Evolutionary conservation across 2,113 vertebrate genomes (phyloP).

Genomic region (Coregonus clupeaformis): DNA sequence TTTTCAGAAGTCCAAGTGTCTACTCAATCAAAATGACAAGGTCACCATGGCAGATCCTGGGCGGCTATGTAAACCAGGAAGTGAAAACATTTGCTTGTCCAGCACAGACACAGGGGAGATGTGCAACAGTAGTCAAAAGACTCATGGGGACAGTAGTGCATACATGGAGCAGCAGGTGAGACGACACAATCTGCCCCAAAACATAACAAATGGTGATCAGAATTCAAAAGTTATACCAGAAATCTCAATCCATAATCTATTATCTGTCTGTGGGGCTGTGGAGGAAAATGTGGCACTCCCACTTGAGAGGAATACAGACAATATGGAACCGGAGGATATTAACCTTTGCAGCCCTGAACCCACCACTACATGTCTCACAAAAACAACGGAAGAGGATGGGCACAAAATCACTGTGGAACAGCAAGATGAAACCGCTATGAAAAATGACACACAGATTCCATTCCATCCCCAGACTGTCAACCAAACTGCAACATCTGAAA

Average conservation of each 20-base stretch:
- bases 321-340: neutral
- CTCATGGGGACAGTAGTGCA: neutral
- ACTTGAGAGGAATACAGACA: neutral
- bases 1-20: slow-evolving; percentile 32
- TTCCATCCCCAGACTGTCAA: neutral
- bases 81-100: neutral
- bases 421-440: neutral
- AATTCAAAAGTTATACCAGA: neutral
- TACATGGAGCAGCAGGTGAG: no score
- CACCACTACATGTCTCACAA: neutral
- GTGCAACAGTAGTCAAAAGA: neutral
- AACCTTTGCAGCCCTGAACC: slow-evolving; percentile 7
- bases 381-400: slow-evolving; percentile 16
- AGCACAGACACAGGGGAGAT: neutral
- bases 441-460: neutral
- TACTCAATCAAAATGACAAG: slow-evolving; percentile 15
- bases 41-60: slow-evolving; percentile 1
- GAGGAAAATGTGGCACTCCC: neutral
- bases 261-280: neutral
- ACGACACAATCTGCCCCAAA: neutral
- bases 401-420: neutral
- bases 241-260: neutral
- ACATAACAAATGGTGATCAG: neutral
- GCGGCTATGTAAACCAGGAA: no score
- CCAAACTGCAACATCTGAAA: no score